A percentile compares a stretch with the other conserved stretches of the same genome.
These are phyloP conservation scores for Eumacrocentrus americanus DNA, from an alignment of 2,888 invertebrate genomes.

Conservation along the genomic window DNA sequence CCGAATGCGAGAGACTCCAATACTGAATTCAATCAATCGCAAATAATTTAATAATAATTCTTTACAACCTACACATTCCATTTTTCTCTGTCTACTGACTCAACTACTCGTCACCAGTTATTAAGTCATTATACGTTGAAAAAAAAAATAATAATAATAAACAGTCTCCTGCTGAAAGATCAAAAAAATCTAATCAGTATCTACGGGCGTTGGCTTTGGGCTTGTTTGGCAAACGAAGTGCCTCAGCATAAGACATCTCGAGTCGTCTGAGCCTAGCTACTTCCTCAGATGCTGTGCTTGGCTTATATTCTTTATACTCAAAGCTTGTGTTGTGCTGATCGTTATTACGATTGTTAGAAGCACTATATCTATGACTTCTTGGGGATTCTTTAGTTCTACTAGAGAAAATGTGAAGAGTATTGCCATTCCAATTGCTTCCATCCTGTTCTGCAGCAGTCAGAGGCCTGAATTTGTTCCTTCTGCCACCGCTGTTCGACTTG, in stretches of 20 bases:
- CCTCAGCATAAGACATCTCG: slow-evolving; percentile 86
- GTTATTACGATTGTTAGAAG: slow-evolving; percentile 31
- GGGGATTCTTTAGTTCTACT: slow-evolving; percentile 63
- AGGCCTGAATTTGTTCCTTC: slow-evolving; percentile 65
- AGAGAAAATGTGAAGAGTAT: slow-evolving; percentile 71
- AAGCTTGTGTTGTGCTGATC: slow-evolving; percentile 46
- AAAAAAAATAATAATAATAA: too few species aligned
- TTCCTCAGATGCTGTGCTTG: slow-evolving; percentile 81
- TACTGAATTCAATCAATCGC: neutral
- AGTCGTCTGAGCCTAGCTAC: slow-evolving; percentile 80
- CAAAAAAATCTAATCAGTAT: too few species aligned
- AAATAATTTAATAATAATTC: slow-evolving; percentile 3
- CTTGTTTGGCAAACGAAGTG: slow-evolving; percentile 74
- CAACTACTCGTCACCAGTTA: neutral
- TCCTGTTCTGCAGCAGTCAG: slow-evolving; percentile 56
- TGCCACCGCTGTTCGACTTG: slow-evolving; percentile 64
- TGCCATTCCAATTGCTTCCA: slow-evolving; percentile 72
- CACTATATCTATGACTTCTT: slow-evolving; percentile 30
- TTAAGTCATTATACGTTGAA: too few species aligned
- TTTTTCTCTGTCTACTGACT: neutral
- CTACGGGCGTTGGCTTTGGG: slow-evolving; percentile 50
- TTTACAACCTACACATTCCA: neutral
- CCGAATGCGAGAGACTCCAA: neutral
- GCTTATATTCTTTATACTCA: slow-evolving; percentile 63
- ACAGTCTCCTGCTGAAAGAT: too few species aligned